These are phyloP conservation scores for Drosophila ezoana DNA, from an alignment of 2,888 invertebrate genomes.

Conservation along the genomic window DNA sequence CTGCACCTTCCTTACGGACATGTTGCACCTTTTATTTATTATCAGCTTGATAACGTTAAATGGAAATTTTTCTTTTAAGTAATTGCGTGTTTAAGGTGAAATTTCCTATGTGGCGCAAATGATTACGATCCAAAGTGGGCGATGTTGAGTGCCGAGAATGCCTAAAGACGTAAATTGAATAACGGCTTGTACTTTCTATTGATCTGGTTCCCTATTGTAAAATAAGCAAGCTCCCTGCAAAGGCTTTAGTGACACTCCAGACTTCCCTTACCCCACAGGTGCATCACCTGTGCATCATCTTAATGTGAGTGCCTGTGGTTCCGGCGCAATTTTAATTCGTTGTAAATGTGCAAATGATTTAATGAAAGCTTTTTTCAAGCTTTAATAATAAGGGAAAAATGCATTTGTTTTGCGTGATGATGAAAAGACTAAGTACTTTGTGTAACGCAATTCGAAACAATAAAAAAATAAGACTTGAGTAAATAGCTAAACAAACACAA, in stretches of 20 bases:
- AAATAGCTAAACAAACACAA: too few relatives aligned
- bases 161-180: slow-evolving; percentile 30
- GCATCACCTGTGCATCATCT: slow-evolving; percentile 12
- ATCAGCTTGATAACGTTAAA: slow-evolving; percentile 74
- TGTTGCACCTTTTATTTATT: slow-evolving; percentile 51
- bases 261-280: background rate
- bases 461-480: background rate
- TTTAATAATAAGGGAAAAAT: slow-evolving; percentile 17
- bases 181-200: slow-evolving; percentile 18
- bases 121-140: slow-evolving; percentile 50
- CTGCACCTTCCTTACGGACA: slow-evolving; percentile 24
- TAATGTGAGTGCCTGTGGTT: slow-evolving; percentile 38
- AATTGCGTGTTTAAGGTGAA: slow-evolving; percentile 24
- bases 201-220: background rate
- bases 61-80: slow-evolving; percentile 60
- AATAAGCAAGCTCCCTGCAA: background rate
- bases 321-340: slow-evolving; percentile 38
- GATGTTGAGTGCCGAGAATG: slow-evolving; percentile 12
- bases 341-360: slow-evolving; percentile 33
- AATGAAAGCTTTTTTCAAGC: slow-evolving; percentile 38
- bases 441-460: slow-evolving; percentile 1
- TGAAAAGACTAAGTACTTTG: slow-evolving; percentile 26
- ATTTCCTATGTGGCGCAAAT: slow-evolving; percentile 48
- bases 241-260: slow-evolving; percentile 52
- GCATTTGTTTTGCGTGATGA: slow-evolving; percentile 28